phyloP scores from a whole-genome alignment of 2,888 invertebrate genomes.

The Macrosiphum euphorbiae region DNA sequence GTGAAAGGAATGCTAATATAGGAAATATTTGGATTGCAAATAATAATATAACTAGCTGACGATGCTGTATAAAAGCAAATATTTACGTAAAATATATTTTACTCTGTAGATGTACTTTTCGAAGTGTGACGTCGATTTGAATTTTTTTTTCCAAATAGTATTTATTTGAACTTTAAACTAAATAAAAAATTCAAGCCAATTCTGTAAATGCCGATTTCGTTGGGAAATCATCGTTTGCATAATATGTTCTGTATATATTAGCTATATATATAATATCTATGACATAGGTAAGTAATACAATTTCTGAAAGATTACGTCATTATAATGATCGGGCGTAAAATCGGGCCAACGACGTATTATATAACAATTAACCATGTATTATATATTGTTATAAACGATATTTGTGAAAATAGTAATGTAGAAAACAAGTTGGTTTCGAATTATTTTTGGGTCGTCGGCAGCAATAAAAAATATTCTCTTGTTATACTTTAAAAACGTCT shows the following conservation, averaged over 20 bases:
- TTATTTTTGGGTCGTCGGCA: background rate
- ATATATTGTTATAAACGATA: background rate
- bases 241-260: background rate
- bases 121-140: background rate
- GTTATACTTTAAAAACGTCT: slow-evolving; percentile 36
- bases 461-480: slow-evolving; percentile 20
- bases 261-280: background rate
- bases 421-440: background rate
- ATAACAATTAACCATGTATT: background rate
- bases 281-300: background rate
- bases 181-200: background rate
- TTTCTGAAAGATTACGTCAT: background rate
- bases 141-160: background rate
- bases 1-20: background rate
- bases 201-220: background rate
- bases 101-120: background rate
- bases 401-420: background rate
- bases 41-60: background rate
- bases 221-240: background rate
- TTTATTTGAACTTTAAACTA: background rate
- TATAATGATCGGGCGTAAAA: background rate
- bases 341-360: background rate
- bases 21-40: background rate
- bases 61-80: background rate
- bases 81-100: background rate